Evolutionary conservation across 2,888 invertebrate species (phyloP).

Genomic region (Chrysolina americana): DNA sequence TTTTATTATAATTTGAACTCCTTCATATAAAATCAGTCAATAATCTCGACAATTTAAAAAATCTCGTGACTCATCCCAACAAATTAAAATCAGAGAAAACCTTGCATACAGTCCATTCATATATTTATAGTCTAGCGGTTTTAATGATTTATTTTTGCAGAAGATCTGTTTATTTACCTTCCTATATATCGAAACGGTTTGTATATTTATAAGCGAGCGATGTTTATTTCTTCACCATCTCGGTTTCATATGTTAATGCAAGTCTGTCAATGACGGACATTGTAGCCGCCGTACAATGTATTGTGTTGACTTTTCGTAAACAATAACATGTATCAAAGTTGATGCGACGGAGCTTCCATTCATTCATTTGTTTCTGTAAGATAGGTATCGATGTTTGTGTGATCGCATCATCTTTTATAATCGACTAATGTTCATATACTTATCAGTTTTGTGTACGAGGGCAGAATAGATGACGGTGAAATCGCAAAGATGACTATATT

Average conservation of each 20-base stretch:
- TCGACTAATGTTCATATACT: too few relatives aligned
- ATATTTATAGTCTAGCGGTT: conserved; percentile 50
- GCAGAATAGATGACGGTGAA: too few relatives aligned
- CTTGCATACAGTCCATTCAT: conserved; percentile 42
- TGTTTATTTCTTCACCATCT: conserved; percentile 47
- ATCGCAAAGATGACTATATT: too few relatives aligned
- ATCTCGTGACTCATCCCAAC: neutral
- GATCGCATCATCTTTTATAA: too few relatives aligned
- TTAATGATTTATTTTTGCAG: conserved; percentile 63
- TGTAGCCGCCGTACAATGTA: conserved; percentile 14
- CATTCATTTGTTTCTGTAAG: neutral
- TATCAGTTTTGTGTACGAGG: too few relatives aligned
- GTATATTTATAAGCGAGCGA: conserved; percentile 49
- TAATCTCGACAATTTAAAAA: neutral
- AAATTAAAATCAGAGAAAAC: neutral
- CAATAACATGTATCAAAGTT: neutral
- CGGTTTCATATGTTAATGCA: conserved; percentile 44
- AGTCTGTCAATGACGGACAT: conserved; percentile 35
- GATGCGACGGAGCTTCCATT: neutral
- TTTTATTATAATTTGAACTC: too few relatives aligned
- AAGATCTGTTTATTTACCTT: conserved; percentile 59
- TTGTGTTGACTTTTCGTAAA: conserved; percentile 1
- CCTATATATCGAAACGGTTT: conserved; percentile 45
- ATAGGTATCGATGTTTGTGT: neutral
- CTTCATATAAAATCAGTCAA: too few relatives aligned